phyloP scores from a whole-genome alignment of 2,113 vertebrate species.

The Zingel zingel region DNA sequence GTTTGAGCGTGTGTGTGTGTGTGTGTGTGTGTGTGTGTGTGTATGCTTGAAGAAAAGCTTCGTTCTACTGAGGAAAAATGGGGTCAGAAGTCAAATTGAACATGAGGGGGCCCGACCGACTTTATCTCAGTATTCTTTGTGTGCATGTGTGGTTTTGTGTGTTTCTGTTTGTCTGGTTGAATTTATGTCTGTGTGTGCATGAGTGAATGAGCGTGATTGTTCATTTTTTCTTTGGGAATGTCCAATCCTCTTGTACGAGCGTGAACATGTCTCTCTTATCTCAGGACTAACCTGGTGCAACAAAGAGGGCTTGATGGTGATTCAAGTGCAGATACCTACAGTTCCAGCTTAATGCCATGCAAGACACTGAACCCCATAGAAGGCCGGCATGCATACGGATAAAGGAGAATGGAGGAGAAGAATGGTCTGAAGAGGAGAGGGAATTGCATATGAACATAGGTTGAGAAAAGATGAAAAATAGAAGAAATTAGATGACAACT shows the following conservation, averaged over 20 bases:
- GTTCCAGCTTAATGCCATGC: background rate
- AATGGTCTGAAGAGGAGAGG: background rate
- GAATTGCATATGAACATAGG: background rate
- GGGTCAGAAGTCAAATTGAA: constrained; percentile 57
- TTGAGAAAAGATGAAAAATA: background rate
- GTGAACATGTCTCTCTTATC: constrained; percentile 45
- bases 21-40: background rate
- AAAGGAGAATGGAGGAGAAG: background rate
- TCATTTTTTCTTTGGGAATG: constrained; percentile 42
- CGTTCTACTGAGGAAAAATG: constrained; percentile 9
- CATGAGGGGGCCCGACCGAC: constrained; percentile 12
- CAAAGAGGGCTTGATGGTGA: constrained; percentile 41
- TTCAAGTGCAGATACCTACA: constrained; percentile 26
- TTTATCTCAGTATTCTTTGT: constrained; percentile 36
- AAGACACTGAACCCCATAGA: background rate
- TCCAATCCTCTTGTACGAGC: constrained; percentile 38
- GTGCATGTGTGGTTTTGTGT: background rate
- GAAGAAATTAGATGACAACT: background rate
- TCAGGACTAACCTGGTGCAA: constrained; percentile 21
- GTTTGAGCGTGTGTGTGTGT: background rate
- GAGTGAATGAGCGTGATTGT: constrained; percentile 7
- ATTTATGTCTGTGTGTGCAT: background rate
- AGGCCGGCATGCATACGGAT: background rate
- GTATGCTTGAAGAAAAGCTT: constrained; percentile 24
- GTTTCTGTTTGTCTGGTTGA: constrained; percentile 1